Conservation (phyloP, 2,797 vertebrate genomes). For the Protonibea diacanthus region DNA sequence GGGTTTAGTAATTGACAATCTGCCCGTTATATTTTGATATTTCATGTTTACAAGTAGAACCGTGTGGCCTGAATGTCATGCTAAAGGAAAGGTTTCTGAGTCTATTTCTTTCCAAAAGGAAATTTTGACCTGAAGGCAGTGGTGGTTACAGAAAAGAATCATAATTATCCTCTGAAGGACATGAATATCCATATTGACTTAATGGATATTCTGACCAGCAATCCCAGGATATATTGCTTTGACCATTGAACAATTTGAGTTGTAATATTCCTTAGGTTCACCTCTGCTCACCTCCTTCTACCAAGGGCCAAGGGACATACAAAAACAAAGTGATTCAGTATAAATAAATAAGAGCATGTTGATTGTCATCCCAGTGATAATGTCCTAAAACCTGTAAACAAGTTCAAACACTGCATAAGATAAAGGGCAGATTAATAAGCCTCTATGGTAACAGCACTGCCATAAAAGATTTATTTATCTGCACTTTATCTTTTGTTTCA, state of each 20-base stretch:
- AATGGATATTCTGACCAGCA: conserved; percentile 17
- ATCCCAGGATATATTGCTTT: conserved; percentile 15
- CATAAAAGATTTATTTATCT: conserved; percentile 11
- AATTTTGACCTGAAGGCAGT: conserved; percentile 4
- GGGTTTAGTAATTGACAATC: conserved; percentile 7
- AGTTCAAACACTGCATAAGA: conserved; percentile 7
- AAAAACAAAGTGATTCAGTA: background rate
- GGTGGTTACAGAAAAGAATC: conserved; percentile 8
- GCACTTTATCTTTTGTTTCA: conserved; percentile 28
- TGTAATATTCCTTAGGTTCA: background rate
- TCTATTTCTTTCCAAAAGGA: background rate
- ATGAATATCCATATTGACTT: conserved; percentile 1
- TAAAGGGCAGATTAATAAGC: background rate
- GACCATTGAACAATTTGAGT: background rate
- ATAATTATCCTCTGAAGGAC: conserved; percentile 35
- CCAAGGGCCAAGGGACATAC: background rate
- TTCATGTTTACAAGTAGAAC: conserved; percentile 12
- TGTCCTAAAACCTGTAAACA: conserved; percentile 7
- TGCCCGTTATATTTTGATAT: conserved; percentile 19
- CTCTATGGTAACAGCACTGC: background rate
- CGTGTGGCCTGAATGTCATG: background rate
- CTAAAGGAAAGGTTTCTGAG: background rate
- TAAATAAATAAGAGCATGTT: background rate
- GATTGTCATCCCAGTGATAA: conserved; percentile 4
- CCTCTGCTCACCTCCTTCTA: background rate